These are phyloP conservation scores for Ranitomeya variabilis DNA, from an alignment of 2,113 vertebrate genomes.

Conservation along the genomic window DNA sequence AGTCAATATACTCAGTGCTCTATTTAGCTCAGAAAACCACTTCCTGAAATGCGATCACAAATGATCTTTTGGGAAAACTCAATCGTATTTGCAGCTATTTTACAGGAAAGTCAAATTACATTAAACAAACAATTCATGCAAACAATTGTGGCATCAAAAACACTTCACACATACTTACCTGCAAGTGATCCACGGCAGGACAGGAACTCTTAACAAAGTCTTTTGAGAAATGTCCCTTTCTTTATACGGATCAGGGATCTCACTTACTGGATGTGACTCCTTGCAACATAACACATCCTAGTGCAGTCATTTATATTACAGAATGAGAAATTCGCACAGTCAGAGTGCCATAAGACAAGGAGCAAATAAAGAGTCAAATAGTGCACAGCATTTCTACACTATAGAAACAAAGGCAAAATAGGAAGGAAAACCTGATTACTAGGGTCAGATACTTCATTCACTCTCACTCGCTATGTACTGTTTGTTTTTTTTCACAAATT, in stretches of 20 bases:
- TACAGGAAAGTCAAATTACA: background rate
- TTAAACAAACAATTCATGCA: background rate
- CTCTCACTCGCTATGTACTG: slow-evolving; percentile 26
- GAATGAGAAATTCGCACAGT: background rate
- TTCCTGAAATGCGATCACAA: background rate
- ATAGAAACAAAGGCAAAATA: background rate
- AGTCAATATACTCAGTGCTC: background rate
- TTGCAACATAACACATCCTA: background rate
- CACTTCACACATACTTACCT: background rate
- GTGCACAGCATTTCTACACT: slow-evolving; percentile 8
- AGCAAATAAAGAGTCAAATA: slow-evolving; percentile 2
- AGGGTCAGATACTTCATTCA: slow-evolving; percentile 48
- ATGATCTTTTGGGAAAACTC: background rate
- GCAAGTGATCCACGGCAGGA: background rate
- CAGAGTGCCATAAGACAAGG: slow-evolving; percentile 13
- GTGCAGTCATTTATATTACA: slow-evolving; percentile 26
- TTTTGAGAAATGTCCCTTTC: background rate
- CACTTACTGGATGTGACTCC: background rate
- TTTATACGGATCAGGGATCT: background rate
- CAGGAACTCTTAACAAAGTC: background rate
- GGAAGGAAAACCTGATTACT: slow-evolving; percentile 45
- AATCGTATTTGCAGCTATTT: background rate
- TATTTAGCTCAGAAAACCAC: background rate
- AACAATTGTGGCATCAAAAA: background rate
- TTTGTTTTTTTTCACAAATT: slow-evolving; percentile 64